Evolutionary conservation across 1,140 invertebrate species (phyloP).

Genomic region (Sarcophaga peregrina): DNA sequence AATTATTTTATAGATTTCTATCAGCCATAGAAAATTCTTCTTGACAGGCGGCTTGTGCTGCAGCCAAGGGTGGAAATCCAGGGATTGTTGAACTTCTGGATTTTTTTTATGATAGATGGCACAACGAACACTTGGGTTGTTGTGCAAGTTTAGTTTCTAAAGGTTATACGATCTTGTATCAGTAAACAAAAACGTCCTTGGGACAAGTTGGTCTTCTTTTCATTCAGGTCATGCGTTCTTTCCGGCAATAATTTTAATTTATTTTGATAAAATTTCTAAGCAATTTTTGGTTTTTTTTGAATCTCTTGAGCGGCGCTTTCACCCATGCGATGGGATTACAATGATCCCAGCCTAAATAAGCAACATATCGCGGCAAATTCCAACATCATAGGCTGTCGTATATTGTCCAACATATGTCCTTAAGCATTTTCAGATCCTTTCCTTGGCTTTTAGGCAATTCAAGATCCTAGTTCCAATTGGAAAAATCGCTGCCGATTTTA

Average conservation of each 20-base stretch:
- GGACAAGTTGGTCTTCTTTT: slow-evolving; percentile 60
- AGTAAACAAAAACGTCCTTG: slow-evolving; percentile 61
- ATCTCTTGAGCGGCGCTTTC: slow-evolving; percentile 58
- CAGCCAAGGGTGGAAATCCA: not conserved
- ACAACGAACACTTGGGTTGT: slow-evolving; percentile 58
- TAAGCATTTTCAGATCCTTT: slow-evolving; percentile 62
- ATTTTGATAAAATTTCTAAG: slow-evolving; percentile 59
- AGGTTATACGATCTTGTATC: slow-evolving; percentile 57
- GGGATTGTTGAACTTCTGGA: slow-evolving; percentile 42
- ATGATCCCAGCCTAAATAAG: slow-evolving; percentile 62
- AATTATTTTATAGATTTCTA: not conserved
- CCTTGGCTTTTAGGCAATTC: slow-evolving; percentile 64
- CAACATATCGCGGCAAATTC: slow-evolving; percentile 62
- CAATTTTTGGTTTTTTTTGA: slow-evolving; percentile 58
- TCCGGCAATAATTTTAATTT: slow-evolving; percentile 58
- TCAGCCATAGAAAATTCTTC: not conserved
- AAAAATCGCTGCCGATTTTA: slow-evolving; percentile 65
- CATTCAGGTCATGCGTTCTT: slow-evolving; percentile 53
- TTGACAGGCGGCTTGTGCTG: too few relatives aligned
- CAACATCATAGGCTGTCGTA: slow-evolving; percentile 65
- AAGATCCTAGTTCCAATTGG: slow-evolving; percentile 60
- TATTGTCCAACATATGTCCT: slow-evolving; percentile 64
- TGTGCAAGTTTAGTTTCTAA: slow-evolving; percentile 54
- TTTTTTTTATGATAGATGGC: slow-evolving; percentile 58
- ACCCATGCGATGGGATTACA: slow-evolving; percentile 54